These are phyloP conservation scores for Fukomys damarensis DNA, from an alignment of 2,113 vertebrate species.

Conservation along the genomic window DNA sequence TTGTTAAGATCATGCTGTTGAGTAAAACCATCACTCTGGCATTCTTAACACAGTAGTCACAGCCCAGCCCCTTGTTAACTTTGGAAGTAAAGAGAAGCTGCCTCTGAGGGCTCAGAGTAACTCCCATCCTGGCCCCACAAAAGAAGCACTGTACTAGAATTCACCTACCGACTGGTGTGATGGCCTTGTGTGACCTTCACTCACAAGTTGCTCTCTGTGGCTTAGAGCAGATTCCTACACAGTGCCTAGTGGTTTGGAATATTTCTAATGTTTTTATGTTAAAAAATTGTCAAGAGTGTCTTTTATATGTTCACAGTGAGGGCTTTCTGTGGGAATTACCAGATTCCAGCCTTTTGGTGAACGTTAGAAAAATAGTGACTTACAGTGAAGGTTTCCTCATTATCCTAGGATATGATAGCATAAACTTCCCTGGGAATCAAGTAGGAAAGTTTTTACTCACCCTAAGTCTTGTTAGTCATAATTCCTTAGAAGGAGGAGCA, in stretches of 20 bases:
- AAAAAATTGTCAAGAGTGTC: constrained; percentile 29
- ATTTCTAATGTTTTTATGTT: constrained; percentile 47
- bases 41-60: neutral
- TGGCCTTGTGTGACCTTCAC: constrained; percentile 10
- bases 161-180: neutral
- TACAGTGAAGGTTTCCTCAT: neutral
- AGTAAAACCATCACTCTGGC: neutral
- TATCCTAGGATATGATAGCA: neutral
- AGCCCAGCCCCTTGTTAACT: neutral
- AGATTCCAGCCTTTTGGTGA: neutral
- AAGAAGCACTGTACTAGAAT: neutral
- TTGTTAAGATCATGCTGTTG: neutral
- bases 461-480: neutral
- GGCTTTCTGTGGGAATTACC: constrained; percentile 36
- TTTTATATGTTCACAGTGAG: neutral
- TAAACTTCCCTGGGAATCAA: neutral
- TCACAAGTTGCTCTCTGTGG: constrained; percentile 19
- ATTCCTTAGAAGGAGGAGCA: neutral
- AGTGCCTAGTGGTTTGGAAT: neutral
- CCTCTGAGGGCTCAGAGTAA: neutral
- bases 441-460: neutral
- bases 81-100: neutral
- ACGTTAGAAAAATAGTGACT: constrained; percentile 11
- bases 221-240: neutral
- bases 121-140: neutral